Evolutionary conservation across 2,797 vertebrate species (phyloP).

Genomic region (Argyrosomus regius): DNA sequence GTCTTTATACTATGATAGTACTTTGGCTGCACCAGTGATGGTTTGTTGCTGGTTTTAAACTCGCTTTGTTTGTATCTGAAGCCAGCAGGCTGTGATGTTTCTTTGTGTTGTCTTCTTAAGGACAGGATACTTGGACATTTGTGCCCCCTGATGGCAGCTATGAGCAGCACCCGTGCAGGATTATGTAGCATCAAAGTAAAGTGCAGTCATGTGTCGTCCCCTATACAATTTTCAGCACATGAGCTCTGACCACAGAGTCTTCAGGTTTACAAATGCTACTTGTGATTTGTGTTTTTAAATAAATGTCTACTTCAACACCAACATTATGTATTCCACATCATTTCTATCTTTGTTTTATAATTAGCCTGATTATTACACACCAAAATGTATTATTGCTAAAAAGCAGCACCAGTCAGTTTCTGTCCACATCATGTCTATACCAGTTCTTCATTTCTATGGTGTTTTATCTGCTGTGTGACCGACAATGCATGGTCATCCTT

Average conservation of each 20-base stretch:
- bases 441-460: not conserved
- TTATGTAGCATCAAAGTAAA: not conserved
- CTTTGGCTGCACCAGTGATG: too few species aligned
- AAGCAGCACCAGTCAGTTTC: too few species aligned
- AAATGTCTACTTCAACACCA: too few species aligned
- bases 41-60: too few species aligned
- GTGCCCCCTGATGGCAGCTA: slow-evolving; percentile 46
- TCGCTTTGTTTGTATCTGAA: not conserved
- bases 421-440: too few species aligned
- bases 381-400: too few species aligned
- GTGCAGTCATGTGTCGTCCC: not conserved
- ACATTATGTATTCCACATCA: too few species aligned
- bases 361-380: too few species aligned
- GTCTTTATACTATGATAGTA: too few species aligned
- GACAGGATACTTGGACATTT: slow-evolving; percentile 32
- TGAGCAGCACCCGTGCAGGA: slow-evolving; percentile 41
- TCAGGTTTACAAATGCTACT: not conserved
- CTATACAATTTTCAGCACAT: slow-evolving; percentile 4
- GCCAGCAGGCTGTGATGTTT: not conserved
- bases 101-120: not conserved
- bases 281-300: too few species aligned
- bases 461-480: not conserved
- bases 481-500: not conserved
- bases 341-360: too few species aligned
- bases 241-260: not conserved